phyloP scores from a whole-genome alignment of 2,797 vertebrate genomes.

The Halcyon leucocephala region DNA sequence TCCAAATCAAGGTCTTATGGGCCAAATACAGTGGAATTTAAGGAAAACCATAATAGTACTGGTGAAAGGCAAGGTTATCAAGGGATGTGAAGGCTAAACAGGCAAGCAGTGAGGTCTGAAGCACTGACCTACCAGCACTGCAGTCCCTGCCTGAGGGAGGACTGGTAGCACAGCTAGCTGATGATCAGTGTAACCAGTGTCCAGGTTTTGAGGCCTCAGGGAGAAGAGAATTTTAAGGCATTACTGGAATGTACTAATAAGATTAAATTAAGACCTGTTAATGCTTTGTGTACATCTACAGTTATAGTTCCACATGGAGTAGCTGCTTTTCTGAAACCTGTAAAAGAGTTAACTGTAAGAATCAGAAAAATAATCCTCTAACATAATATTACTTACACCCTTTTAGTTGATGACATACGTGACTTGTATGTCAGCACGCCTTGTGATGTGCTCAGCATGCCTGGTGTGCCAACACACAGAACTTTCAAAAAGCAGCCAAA shows the following conservation, averaged over 20 bases:
- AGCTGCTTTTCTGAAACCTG: not conserved
- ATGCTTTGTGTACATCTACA: not conserved
- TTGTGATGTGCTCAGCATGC: constrained; percentile 39
- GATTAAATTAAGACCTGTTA: not conserved
- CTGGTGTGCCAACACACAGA: constrained; percentile 21
- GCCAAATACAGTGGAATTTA: not conserved
- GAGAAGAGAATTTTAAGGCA: not conserved
- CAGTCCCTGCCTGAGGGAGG: not conserved
- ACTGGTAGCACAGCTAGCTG: not conserved
- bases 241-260: not conserved
- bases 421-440: constrained; percentile 4
- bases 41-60: not conserved
- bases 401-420: constrained; percentile 36
- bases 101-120: not conserved
- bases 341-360: not conserved
- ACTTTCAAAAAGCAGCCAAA: constrained; percentile 55
- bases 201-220: not conserved
- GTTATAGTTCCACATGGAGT: not conserved
- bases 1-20: not conserved
- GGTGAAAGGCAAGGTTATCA: not conserved
- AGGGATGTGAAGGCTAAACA: not conserved
- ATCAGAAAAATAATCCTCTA: not conserved
- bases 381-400: not conserved
- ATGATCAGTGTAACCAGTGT: not conserved
- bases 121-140: not conserved